Conservation (phyloP, 2,113 vertebrate genomes). For the Sminthopsis crassicaudata region DNA sequence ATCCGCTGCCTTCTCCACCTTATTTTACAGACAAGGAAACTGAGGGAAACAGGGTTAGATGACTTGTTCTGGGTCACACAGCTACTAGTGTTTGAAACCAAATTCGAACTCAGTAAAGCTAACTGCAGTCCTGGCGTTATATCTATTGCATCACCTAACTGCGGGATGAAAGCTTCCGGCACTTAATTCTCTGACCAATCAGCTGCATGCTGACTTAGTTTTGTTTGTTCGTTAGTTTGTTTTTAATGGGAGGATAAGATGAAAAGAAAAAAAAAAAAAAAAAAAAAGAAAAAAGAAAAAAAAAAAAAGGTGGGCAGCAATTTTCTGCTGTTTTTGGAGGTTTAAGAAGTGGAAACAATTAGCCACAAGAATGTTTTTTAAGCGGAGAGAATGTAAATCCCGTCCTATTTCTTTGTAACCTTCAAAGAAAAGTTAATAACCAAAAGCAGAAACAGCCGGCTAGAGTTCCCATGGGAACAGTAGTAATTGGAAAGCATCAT, state of each 20-base stretch:
- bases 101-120: neutral
- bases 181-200: neutral
- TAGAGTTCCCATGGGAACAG: conserved; percentile 35
- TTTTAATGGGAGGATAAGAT: conserved; percentile 30
- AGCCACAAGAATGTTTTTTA: conserved; percentile 23
- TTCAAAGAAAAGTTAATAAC: conserved; percentile 38
- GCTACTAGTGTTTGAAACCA: neutral
- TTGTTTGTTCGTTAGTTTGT: neutral
- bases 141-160: neutral
- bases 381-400: neutral
- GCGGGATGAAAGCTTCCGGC: neutral
- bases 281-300: no score
- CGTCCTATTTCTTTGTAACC: conserved; percentile 14
- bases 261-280: no score
- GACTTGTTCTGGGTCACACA: neutral
- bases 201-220: neutral
- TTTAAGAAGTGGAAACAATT: conserved; percentile 29
- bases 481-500: conserved; percentile 48
- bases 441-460: neutral
- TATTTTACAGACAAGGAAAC: neutral
- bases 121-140: neutral
- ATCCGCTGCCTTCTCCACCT: neutral
- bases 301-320: neutral
- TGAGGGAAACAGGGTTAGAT: neutral
- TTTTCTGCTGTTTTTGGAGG: conserved; percentile 33